Conservation (phyloP, 2,797 vertebrate genomes). For the Chlorospingus semifuscus region DNA sequence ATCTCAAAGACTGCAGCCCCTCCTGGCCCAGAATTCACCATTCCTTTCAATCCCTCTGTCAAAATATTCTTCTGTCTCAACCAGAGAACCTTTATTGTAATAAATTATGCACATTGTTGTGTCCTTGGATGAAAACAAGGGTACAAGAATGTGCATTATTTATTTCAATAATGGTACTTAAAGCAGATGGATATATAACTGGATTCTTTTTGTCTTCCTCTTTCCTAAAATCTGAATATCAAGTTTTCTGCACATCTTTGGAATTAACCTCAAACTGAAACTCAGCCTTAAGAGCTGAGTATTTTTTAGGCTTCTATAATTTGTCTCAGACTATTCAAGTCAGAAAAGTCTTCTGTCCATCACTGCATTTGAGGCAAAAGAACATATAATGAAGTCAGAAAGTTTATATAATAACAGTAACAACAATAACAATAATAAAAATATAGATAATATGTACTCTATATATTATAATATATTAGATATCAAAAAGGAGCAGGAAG, state of each 20-base stretch:
- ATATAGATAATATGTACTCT: neutral
- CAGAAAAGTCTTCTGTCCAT: neutral
- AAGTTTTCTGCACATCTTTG: rapidly evolving
- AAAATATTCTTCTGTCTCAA: neutral
- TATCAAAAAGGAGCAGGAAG: neutral
- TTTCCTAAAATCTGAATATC: neutral
- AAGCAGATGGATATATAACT: neutral
- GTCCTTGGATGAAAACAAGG: neutral
- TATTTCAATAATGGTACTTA: neutral
- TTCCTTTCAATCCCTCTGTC: neutral
- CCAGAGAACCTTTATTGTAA: neutral
- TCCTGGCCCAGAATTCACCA: neutral
- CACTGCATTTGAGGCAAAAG: neutral
- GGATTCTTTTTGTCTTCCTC: neutral
- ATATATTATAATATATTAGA: neutral
- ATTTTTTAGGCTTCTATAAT: neutral
- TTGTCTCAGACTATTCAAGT: neutral
- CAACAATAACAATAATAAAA: neutral
- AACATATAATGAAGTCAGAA: neutral
- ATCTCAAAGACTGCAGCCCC: neutral
- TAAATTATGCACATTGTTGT: neutral
- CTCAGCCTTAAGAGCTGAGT: neutral
- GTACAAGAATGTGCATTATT: neutral
- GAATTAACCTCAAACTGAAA: neutral
- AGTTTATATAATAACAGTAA: neutral